Conservation (phyloP, 1,140 invertebrate species). For the Pogonomyrmex barbatus region DNA sequence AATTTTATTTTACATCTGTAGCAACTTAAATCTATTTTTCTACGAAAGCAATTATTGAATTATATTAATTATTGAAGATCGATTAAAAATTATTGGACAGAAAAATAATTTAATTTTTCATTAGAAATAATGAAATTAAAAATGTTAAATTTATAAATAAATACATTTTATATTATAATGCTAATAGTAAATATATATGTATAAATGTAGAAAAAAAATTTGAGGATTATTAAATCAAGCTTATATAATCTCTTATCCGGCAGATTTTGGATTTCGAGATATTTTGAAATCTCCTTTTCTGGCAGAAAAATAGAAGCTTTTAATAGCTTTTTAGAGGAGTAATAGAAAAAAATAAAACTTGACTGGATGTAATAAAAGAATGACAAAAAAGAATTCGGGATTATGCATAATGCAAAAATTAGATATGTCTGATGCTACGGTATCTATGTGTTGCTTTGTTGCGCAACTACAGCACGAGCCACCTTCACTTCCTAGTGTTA, state of each 20-base stretch:
- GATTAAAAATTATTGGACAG: neutral
- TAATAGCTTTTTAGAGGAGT: neutral
- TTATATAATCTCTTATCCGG: neutral
- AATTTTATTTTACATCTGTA: neutral
- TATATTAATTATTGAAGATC: neutral
- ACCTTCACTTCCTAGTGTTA: conserved; percentile 59
- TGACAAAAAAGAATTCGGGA: neutral
- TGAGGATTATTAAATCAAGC: neutral
- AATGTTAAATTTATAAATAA: neutral
- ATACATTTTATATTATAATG: neutral
- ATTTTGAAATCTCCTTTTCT: neutral
- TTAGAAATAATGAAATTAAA: neutral
- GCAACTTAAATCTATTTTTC: neutral
- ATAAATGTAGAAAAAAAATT: neutral
- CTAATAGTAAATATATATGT: neutral
- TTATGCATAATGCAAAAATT: conserved; percentile 32
- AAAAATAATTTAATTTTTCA: neutral
- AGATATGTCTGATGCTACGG: neutral
- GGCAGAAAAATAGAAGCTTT: neutral
- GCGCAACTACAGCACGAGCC: conserved; percentile 36
- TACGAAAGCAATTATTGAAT: neutral
- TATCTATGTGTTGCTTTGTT: conserved; percentile 37
- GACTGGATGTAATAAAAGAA: no score
- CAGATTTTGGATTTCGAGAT: neutral
- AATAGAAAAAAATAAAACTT: neutral